Evolutionary conservation across 53 echinoderm and acorn worm species (phyloP).

Genomic region (Patiria pectinifera): DNA sequence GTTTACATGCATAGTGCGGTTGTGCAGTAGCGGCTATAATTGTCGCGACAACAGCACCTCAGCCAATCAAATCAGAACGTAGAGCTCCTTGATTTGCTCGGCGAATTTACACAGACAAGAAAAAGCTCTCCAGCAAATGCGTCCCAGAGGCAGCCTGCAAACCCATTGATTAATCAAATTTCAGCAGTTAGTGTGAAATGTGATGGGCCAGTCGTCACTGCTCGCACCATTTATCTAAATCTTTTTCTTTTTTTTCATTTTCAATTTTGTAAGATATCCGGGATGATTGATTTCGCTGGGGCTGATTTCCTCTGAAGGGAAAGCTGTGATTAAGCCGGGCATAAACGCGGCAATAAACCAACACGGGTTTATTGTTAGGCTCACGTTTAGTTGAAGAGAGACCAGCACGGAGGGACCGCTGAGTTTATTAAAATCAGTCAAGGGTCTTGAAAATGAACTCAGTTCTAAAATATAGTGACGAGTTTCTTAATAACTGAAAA

Average conservation of each 20-base stretch:
- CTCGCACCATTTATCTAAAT: neutral
- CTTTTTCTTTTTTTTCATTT: neutral
- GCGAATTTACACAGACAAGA: neutral
- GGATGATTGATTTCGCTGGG: conserved; percentile 29
- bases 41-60: neutral
- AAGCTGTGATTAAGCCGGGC: neutral
- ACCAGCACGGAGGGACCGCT: neutral
- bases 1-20: neutral
- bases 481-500: neutral
- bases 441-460: neutral
- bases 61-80: neutral
- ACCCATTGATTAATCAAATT: conserved; percentile 18
- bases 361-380: neutral
- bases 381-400: neutral
- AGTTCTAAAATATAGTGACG: neutral
- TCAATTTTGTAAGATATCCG: neutral
- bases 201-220: neutral
- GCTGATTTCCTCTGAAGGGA: neutral
- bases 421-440: conserved; percentile 21
- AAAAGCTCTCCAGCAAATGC: neutral
- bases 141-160: neutral
- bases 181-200: neutral
- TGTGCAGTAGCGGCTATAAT: neutral
- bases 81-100: neutral
- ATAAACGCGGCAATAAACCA: neutral